Percentiles rank a stretch among this genome's conserved stretches.
These are phyloP conservation scores for Lagodon rhomboides DNA, from an alignment of 2,797 vertebrate species.

Conservation along the genomic window DNA sequence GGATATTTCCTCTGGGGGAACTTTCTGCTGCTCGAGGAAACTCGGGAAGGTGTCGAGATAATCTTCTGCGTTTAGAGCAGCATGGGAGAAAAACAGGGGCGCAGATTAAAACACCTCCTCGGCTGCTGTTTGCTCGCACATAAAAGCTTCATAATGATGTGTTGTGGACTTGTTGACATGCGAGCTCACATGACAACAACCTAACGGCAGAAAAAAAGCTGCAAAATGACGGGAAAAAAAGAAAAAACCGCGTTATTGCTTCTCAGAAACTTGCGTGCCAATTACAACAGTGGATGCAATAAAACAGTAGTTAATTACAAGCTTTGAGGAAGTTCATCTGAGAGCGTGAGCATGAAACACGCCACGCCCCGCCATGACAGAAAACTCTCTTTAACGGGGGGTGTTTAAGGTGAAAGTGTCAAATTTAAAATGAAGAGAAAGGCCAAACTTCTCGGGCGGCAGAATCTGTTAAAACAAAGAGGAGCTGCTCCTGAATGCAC, in stretches of 20 bases:
- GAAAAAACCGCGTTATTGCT: conserved; percentile 38
- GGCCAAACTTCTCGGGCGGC: conserved; percentile 2
- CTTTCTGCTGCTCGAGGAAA: conserved; percentile 21
- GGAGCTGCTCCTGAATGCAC: conserved; percentile 32
- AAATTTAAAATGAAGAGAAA: conserved; percentile 14
- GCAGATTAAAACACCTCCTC: conserved; percentile 45
- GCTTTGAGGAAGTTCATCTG: conserved; percentile 49
- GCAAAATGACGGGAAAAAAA: conserved; percentile 48
- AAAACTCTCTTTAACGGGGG: background rate
- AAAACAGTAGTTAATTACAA: conserved; percentile 75
- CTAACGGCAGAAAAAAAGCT: conserved; percentile 42
- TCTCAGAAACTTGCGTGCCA: conserved; percentile 54
- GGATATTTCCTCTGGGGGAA: conserved; percentile 6
- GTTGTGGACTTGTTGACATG: conserved; percentile 67
- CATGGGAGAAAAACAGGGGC: conserved; percentile 25
- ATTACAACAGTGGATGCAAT: conserved; percentile 65
- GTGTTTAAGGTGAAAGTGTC: background rate
- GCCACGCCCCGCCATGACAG: conserved; percentile 32
- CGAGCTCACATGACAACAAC: conserved; percentile 49
- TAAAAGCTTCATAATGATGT: conserved; percentile 63
- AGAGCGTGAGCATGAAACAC: conserved; percentile 37
- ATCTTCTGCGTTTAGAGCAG: conserved; percentile 49
- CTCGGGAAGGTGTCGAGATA: conserved; percentile 28
- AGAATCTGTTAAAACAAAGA: conserved; percentile 53
- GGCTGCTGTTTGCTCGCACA: conserved; percentile 58